phyloP scores from a whole-genome alignment of 2,113 vertebrate genomes.

The Mormoops blainvillei region DNA sequence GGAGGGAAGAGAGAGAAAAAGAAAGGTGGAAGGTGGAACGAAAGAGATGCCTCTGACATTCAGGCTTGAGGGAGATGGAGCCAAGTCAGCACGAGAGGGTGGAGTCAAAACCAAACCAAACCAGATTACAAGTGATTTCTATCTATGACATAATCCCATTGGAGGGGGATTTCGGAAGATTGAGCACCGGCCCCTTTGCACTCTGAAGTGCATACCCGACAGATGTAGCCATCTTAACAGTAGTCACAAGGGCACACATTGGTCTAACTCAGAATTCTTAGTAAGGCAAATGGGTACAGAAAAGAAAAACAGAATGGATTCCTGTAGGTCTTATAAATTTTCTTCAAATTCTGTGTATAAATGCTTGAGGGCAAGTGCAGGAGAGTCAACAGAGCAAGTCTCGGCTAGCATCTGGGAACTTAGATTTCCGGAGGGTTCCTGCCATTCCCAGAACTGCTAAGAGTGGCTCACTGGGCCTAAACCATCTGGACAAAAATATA shows the following conservation, averaged over 20 bases:
- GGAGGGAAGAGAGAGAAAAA: not conserved
- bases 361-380: not conserved
- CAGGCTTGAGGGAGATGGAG: not conserved
- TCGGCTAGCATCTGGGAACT: not conserved
- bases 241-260: not conserved
- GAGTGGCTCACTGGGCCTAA: no score
- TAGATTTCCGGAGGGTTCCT: not conserved
- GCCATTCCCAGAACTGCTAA: not conserved
- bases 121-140: not conserved
- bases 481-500: not conserved
- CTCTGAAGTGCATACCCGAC: not conserved
- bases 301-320: not conserved
- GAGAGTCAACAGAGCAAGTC: not conserved
- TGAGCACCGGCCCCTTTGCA: not conserved
- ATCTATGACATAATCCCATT: not conserved
- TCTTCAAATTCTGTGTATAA: not conserved
- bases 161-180: not conserved
- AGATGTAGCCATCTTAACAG: not conserved
- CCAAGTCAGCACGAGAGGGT: not conserved
- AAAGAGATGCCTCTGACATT: not conserved
- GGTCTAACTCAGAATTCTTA: not conserved
- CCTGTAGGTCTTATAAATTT: not conserved
- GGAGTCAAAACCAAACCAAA: not conserved
- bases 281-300: not conserved
- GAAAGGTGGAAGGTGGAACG: not conserved